These are phyloP conservation scores for Whitmania pigra DNA, from an alignment of 1,140 invertebrate genomes.

Conservation along the genomic window DNA sequence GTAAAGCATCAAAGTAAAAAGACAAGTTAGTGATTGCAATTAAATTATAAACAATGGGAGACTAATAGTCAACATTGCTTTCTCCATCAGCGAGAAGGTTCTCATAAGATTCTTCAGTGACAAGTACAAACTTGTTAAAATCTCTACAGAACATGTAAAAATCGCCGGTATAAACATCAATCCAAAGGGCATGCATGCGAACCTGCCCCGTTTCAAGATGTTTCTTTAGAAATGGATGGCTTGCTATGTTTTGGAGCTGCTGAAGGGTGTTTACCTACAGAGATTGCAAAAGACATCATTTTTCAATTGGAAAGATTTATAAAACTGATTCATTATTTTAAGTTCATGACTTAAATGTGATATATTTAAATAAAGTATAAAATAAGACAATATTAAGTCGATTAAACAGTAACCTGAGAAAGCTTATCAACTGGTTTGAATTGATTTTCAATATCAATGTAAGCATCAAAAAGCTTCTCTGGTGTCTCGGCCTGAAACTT, in stretches of 20 bases:
- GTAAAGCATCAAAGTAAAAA: no score
- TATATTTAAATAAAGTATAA: not conserved
- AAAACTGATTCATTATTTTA: no score
- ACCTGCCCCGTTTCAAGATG: conserved; percentile 65
- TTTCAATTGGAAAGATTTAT: no score
- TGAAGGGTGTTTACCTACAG: conserved; percentile 77
- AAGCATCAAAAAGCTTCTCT: conserved; percentile 72
- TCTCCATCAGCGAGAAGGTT: conserved; percentile 15
- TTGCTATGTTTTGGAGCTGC: conserved; percentile 84
- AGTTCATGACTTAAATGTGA: no score
- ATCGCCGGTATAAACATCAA: conserved; percentile 90
- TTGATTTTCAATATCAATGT: conserved; percentile 81
- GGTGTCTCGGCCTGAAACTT: conserved; percentile 73
- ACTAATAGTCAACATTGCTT: not conserved
- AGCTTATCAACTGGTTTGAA: conserved; percentile 79
- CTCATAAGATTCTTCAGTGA: conserved; percentile 66
- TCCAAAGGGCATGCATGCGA: conserved; percentile 86
- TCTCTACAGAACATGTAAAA: conserved; percentile 73
- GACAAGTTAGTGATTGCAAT: no score
- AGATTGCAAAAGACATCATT: no score
- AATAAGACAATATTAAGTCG: not conserved
- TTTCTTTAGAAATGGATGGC: conserved; percentile 78
- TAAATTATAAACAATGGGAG: not conserved
- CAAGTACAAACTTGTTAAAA: conserved; percentile 66
- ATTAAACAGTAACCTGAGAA: conserved; percentile 57